Percentiles rank a stretch among this genome's conserved stretches.
Conservation (phyloP, 2,113 vertebrate genomes). For the Hypomesus transpacificus region DNA sequence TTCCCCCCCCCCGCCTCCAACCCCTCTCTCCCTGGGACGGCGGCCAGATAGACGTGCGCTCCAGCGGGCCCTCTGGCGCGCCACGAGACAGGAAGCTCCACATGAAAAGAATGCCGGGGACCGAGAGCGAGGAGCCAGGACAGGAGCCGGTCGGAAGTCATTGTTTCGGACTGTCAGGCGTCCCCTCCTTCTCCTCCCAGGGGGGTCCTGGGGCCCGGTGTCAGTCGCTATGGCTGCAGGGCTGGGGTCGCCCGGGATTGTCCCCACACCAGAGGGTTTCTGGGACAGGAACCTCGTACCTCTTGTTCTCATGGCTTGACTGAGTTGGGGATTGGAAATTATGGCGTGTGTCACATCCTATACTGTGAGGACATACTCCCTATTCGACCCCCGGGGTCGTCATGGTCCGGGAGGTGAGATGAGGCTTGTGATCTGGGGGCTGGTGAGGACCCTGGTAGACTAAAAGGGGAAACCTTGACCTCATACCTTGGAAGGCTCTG, state of each 20-base stretch:
- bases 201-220: conserved; percentile 24
- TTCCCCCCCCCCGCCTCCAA: conserved; percentile 26
- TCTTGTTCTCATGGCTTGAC: no score
- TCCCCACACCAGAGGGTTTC: background rate
- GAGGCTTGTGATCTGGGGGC: conserved; percentile 6
- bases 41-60: conserved; percentile 55
- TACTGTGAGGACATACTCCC: no score
- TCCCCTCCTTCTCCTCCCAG: conserved; percentile 31
- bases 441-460: background rate
- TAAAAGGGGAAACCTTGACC: conserved; percentile 8
- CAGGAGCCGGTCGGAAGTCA: conserved; percentile 64
- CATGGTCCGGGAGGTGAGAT: conserved; percentile 10
- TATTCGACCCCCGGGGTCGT: background rate
- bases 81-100: conserved; percentile 74
- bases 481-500: conserved; percentile 18
- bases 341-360: no score
- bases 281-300: conserved; percentile 15
- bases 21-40: conserved; percentile 49
- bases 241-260: background rate
- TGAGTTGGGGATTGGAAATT: no score
- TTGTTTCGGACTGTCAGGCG: conserved; percentile 55
- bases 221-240: conserved; percentile 2
- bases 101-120: conserved; percentile 70
- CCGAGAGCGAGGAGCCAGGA: conserved; percentile 54
- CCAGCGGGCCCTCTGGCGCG: conserved; percentile 63